These are phyloP conservation scores for Vulpes lagopus DNA, from an alignment of 2,113 vertebrate species.

Conservation along the genomic window DNA sequence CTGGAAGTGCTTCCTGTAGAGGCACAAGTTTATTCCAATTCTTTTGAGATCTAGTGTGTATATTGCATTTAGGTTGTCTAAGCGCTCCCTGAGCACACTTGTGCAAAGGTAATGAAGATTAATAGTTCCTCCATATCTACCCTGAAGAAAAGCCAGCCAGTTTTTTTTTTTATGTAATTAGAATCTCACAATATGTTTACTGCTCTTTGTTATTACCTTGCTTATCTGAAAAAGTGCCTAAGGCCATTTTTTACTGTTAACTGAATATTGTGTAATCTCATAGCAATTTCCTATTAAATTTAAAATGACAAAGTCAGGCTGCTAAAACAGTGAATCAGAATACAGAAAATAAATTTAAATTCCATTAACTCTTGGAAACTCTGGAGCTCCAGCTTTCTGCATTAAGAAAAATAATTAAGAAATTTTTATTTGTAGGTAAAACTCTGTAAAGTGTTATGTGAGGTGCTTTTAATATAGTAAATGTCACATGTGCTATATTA, in stretches of 20 bases:
- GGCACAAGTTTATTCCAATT: background rate
- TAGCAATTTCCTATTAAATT: background rate
- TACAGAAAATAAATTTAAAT: background rate
- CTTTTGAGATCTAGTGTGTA: background rate
- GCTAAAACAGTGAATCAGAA: background rate
- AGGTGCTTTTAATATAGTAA: background rate
- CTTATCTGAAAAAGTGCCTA: constrained; percentile 14
- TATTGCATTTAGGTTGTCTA: background rate
- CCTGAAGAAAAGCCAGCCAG: background rate
- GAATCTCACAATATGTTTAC: background rate
- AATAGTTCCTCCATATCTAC: background rate
- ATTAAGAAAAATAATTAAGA: background rate
- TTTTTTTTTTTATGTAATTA: constrained; percentile 50
- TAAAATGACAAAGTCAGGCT: background rate
- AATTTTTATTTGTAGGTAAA: background rate
- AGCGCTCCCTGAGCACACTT: background rate
- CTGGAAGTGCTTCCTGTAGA: background rate
- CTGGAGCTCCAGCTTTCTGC: background rate
- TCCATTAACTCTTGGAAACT: background rate
- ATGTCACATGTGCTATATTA: background rate
- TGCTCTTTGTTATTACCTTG: constrained; percentile 26
- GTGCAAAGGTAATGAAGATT: background rate
- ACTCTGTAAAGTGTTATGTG: background rate
- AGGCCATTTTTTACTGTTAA: background rate
- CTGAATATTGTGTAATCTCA: background rate